Base-by-base conservation (phyloP, 2,888 invertebrate species). In the Catocala sponsa region DNA sequence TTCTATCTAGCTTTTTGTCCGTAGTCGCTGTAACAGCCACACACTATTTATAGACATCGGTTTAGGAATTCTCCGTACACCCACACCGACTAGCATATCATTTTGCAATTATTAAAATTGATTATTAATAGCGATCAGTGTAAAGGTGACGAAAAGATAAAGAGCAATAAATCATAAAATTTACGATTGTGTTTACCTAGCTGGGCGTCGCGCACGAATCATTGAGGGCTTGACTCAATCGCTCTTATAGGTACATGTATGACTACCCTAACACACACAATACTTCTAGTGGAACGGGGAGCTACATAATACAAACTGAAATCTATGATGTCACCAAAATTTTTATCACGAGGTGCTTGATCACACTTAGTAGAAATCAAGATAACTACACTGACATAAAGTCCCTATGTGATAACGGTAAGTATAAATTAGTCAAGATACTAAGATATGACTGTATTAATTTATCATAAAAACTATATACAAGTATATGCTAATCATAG, bases 151-250 rank as follows among this genome's bases (percentile, higher is more conserved):
- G 81, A 85, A 82, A 83, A 81, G 83, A 84, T 84, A 80, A 73
- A 70, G 73, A 62, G 73, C 78, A 76, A 82, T 87, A 85, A 88
- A 89, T 88, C 82, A 83, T 78, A 70, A 82, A 79, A 75, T 86
- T 87, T 84, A 87, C 80, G 82, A 83, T 80, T 74, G 59, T 84
- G 82, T 83, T 74, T 77, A 74, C 64, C 65, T 65, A 72, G 55
- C 60, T 41, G 60, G 49, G 51, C 42, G 46, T 15, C 44, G 44
- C 53, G 15, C 5, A 42, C 38, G 38, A 11, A 44, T 38, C 10
- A 2, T 9, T 15, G 60, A 62, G 15, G 44, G 44, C 55, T 50
- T 58, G 61, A 42, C n/a, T 56, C 41, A 42, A 52, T 35, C 42
- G 56, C 55, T 52, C 42, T 38, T 38, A 48, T 56, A 25, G 25